phyloP scores from a whole-genome alignment of 2,888 invertebrate species.

The Cryptops parisi region DNA sequence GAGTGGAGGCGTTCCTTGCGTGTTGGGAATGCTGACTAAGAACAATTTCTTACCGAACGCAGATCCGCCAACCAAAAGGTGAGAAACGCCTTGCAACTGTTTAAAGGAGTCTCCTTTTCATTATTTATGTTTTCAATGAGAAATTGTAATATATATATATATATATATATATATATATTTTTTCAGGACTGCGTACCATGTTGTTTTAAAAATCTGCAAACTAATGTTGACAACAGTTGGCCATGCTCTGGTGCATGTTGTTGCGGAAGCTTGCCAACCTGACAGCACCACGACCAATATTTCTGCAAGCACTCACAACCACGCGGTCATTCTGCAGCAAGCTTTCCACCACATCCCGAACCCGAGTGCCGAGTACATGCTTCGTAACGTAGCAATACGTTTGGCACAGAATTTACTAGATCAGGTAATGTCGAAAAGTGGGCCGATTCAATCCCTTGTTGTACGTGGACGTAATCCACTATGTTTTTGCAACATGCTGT shows the following conservation, averaged over 20 bases:
- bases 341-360: constrained; percentile 71
- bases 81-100: constrained; percentile 17
- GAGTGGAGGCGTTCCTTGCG: constrained; percentile 48
- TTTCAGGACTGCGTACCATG: constrained; percentile 65
- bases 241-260: constrained; percentile 39
- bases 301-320: constrained; percentile 31
- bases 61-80: constrained; percentile 56
- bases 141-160: no score
- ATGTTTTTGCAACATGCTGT: no score
- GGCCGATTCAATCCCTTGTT: not conserved
- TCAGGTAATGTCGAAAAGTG: constrained; percentile 39
- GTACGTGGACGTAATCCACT: no score
- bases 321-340: constrained; percentile 51
- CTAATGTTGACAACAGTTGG: constrained; percentile 74
- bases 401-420: constrained; percentile 66
- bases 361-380: constrained; percentile 64
- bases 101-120: not conserved
- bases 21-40: constrained; percentile 66
- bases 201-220: constrained; percentile 75
- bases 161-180: constrained; percentile 1
- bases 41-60: constrained; percentile 67
- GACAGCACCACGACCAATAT: constrained; percentile 37
- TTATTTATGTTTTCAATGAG: no score
- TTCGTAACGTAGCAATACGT: constrained; percentile 67
- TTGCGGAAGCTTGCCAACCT: constrained; percentile 41